Evolutionary conservation across 2,797 vertebrate genomes (phyloP).

Genomic region (Erethizon dorsatum): DNA sequence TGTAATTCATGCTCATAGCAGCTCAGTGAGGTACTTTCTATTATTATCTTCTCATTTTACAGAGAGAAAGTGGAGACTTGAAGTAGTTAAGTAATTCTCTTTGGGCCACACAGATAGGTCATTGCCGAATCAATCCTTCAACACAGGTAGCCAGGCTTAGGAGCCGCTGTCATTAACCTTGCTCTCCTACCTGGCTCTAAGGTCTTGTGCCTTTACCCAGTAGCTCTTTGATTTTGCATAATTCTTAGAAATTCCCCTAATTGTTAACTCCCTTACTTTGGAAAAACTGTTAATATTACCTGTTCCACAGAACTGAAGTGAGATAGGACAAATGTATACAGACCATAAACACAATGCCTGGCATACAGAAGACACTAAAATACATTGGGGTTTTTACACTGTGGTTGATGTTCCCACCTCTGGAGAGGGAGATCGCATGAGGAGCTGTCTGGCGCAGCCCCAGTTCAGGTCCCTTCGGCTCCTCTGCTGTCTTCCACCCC

Average conservation of each 20-base stretch:
- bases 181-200: background rate
- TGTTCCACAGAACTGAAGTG: background rate
- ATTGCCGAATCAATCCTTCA: background rate
- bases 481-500: background rate
- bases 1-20: slow-evolving; percentile 10
- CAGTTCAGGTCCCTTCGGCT: background rate
- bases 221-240: background rate
- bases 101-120: background rate
- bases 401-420: background rate
- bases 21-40: background rate
- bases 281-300: background rate
- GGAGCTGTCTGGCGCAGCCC: background rate
- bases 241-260: slow-evolving; percentile 37
- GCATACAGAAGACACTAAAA: background rate
- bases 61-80: background rate
- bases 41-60: background rate
- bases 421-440: background rate
- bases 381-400: background rate
- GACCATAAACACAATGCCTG: background rate
- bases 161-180: background rate
- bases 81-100: background rate
- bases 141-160: background rate
- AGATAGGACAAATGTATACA: background rate
- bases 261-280: background rate
- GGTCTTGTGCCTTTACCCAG: background rate